Conservation (phyloP, 2,113 vertebrate genomes). For the Phalacrocorax brasilianus region DNA sequence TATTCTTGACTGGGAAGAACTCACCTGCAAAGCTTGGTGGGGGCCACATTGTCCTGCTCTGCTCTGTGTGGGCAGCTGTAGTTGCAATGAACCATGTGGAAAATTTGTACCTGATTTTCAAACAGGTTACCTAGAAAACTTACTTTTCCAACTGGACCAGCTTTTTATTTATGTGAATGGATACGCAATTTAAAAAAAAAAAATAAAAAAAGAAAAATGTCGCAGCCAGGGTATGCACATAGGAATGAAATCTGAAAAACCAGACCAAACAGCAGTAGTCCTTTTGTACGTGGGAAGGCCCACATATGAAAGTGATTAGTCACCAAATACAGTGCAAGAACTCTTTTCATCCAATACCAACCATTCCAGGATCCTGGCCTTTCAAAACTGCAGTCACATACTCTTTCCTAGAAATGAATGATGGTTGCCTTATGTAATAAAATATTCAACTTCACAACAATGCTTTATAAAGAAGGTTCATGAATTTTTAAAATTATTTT, state of each 20-base stretch:
- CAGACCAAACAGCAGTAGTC: not conserved
- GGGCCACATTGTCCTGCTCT: not conserved
- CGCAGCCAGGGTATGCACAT: rapidly evolving
- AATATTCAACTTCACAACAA: constrained; percentile 70
- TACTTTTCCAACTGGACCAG: not conserved
- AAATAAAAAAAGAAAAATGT: not conserved
- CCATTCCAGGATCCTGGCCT: not conserved
- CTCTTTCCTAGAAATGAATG: constrained; percentile 17
- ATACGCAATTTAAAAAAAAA: not conserved
- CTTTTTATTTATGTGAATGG: not conserved
- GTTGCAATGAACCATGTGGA: not conserved
- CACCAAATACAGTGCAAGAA: not conserved
- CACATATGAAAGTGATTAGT: not conserved
- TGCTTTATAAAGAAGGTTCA: constrained; percentile 61
- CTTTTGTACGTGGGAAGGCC: not conserved
- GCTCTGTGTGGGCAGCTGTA: not conserved
- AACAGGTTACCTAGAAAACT: not conserved
- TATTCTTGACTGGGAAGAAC: not conserved
- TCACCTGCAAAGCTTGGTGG: not conserved
- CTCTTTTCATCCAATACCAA: not conserved
- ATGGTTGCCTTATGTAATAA: constrained; percentile 60
- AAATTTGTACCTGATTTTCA: not conserved
- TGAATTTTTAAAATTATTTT: constrained; percentile 75
- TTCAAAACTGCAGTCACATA: not conserved
- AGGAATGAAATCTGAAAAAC: not conserved